Percentiles rank a stretch among this genome's conserved stretches.
Evolutionary conservation across 2,888 invertebrate genomes (phyloP).

Genomic region (Disparrhopalites patrizii): DNA sequence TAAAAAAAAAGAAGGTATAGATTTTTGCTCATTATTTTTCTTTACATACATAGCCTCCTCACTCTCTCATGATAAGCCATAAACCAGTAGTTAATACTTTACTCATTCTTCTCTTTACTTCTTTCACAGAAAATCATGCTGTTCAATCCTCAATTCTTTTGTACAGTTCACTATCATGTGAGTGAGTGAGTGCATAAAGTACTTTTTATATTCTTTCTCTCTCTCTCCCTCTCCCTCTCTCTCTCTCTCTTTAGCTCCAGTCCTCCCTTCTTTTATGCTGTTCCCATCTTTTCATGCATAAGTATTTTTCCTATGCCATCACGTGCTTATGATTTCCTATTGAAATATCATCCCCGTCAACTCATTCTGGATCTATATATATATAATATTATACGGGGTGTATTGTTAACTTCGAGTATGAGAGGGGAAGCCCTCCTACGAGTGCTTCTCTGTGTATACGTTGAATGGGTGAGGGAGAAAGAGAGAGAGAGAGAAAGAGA

Average conservation of each 20-base stretch:
- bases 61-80: conserved; percentile 14
- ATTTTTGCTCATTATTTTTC: conserved; percentile 9
- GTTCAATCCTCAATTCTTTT: conserved; percentile 11
- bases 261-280: background rate
- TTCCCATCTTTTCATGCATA: background rate
- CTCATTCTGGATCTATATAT: background rate
- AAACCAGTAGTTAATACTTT: conserved; percentile 24
- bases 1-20: no score
- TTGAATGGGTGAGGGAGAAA: no score
- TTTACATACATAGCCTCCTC: background rate
- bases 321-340: conserved; percentile 11
- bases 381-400: no score
- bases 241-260: background rate
- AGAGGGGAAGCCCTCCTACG: background rate
- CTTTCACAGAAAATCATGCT: conserved; percentile 24
- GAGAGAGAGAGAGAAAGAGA: no score
- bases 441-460: background rate
- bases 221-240: background rate
- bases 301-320: no score
- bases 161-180: background rate
- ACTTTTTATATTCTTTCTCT: no score
- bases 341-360: conserved; percentile 10
- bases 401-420: conserved; percentile 6
- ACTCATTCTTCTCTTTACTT: conserved; percentile 25
- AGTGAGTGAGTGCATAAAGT: no score